phyloP scores from a whole-genome alignment of 2,888 invertebrate species.

The Yponomeuta sedellus region DNA sequence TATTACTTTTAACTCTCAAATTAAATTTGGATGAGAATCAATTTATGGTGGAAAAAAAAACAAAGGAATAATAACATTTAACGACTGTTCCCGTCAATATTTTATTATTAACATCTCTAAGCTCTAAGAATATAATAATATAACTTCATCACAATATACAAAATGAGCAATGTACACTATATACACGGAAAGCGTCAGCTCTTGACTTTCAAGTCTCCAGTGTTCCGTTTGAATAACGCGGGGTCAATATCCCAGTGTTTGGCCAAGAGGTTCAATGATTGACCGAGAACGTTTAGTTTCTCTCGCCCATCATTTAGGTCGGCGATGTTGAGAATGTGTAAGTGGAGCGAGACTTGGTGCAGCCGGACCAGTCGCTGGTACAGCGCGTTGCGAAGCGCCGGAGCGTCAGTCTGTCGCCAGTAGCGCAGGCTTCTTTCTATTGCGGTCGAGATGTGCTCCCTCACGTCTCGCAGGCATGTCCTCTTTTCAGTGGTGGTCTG shows the following conservation, averaged over 20 bases:
- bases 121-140: constrained; percentile 53
- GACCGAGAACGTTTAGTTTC: constrained; percentile 38
- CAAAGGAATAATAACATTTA: background rate
- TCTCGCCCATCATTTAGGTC: constrained; percentile 46
- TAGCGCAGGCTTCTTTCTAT: constrained; percentile 71
- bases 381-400: constrained; percentile 47
- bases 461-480: constrained; percentile 65
- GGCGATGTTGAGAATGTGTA: constrained; percentile 50
- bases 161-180: constrained; percentile 67
- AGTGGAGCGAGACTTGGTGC: constrained; percentile 50
- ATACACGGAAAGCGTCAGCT: constrained; percentile 52
- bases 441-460: constrained; percentile 64
- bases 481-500: constrained; percentile 54
- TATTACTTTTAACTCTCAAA: too few species aligned
- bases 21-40: background rate
- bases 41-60: background rate
- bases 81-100: constrained; percentile 37
- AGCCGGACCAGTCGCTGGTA: constrained; percentile 57
- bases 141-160: constrained; percentile 42
- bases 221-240: constrained; percentile 41
- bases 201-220: constrained; percentile 21
- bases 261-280: constrained; percentile 45
- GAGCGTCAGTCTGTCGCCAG: constrained; percentile 61
- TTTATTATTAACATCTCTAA: constrained; percentile 37
- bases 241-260: constrained; percentile 53